Evolutionary conservation across 1,140 invertebrate species (phyloP).

Genomic region (Lordiphosa clarofinis): DNA sequence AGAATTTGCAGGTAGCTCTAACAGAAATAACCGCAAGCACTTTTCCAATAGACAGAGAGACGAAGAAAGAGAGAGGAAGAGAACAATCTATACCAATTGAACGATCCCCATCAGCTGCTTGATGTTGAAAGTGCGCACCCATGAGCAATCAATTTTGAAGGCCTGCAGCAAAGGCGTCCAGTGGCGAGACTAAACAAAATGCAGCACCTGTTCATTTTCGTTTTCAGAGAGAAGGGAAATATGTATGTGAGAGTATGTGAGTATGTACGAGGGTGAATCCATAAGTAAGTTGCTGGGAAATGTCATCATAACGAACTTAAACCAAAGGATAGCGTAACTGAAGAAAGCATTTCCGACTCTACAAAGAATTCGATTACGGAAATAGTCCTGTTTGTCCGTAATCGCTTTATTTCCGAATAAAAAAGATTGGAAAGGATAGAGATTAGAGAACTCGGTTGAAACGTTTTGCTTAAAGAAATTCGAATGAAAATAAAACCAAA

Average conservation of each 20-base stretch:
- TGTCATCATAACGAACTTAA: too few relatives aligned
- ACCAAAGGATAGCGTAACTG: too few relatives aligned
- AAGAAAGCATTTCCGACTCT: too few relatives aligned
- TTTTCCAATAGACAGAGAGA: neutral
- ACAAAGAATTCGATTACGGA: too few relatives aligned
- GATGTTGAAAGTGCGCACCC: slow-evolving; percentile 27
- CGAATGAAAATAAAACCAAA: too few relatives aligned
- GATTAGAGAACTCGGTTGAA: too few relatives aligned
- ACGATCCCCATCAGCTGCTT: slow-evolving; percentile 56
- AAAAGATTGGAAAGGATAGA: too few relatives aligned
- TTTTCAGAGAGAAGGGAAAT: slow-evolving; percentile 7
- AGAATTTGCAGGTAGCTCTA: neutral
- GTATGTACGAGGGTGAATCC: slow-evolving; percentile 20
- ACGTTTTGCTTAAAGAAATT: too few relatives aligned
- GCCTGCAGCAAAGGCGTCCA: slow-evolving; percentile 33
- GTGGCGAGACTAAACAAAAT: slow-evolving; percentile 22
- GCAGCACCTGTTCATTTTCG: slow-evolving; percentile 51
- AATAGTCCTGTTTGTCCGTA: too few relatives aligned
- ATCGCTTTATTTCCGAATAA: too few relatives aligned
- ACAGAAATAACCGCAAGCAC: slow-evolving; percentile 15
- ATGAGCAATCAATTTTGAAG: slow-evolving; percentile 68
- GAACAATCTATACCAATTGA: slow-evolving; percentile 48
- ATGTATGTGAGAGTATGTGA: slow-evolving; percentile 9
- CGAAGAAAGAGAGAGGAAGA: slow-evolving; percentile 1
- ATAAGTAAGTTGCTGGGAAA: too few relatives aligned